phyloP scores from a whole-genome alignment of 2,888 invertebrate species.

The Xylota segnis region DNA sequence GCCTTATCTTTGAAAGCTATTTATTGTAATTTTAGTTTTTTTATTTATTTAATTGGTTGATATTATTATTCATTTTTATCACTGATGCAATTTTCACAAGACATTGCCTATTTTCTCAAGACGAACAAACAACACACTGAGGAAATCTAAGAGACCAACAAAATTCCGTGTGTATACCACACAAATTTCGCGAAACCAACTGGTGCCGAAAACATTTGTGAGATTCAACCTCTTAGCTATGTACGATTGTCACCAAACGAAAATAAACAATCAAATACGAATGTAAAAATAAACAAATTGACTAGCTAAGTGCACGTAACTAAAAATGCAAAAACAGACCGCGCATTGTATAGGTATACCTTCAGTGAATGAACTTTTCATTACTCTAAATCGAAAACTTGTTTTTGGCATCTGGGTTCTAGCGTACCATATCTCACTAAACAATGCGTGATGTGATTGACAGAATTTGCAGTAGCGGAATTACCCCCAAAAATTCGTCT shows the following conservation, averaged over 20 bases:
- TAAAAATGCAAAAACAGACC: conserved; percentile 5
- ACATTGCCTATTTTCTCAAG: neutral
- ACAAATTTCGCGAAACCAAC: conserved; percentile 20
- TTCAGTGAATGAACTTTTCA: conserved; percentile 23
- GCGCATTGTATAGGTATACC: neutral
- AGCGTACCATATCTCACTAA: conserved; percentile 3
- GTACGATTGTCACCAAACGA: conserved; percentile 21
- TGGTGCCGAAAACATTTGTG: conserved; percentile 12
- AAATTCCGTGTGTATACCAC: conserved; percentile 1
- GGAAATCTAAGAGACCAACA: neutral
- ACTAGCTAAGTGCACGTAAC: conserved; percentile 3
- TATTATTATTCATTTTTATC: neutral
- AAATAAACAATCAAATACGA: conserved; percentile 30
- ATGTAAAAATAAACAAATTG: conserved; percentile 40
- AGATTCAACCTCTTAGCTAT: conserved; percentile 13
- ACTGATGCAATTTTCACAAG: conserved; percentile 13
- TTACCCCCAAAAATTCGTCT: conserved; percentile 11
- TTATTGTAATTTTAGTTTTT: neutral
- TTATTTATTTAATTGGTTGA: neutral
- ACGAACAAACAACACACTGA: neutral
- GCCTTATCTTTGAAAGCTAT: neutral
- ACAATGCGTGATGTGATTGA: conserved; percentile 31
- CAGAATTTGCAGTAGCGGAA: conserved; percentile 16
- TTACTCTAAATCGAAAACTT: neutral
- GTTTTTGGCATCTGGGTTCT: conserved; percentile 4